These are phyloP conservation scores for Epizoanthus rinbou DNA, from an alignment of 92 coral and sea anemone genomes.

Conservation along the genomic window DNA sequence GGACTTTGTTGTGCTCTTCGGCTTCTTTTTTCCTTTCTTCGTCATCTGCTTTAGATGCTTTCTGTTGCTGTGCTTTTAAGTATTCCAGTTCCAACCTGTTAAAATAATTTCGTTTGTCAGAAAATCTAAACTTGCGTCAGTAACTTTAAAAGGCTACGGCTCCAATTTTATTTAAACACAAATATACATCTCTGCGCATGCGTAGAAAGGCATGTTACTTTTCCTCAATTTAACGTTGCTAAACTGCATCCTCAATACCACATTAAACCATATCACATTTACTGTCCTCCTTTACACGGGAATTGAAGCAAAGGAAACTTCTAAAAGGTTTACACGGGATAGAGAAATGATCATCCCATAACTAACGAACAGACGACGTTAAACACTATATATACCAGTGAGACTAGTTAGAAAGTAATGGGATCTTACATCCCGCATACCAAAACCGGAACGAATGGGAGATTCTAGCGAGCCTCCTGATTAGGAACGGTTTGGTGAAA, in stretches of 20 bases:
- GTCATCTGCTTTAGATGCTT: constrained; percentile 86
- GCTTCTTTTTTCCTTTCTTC: constrained; percentile 79
- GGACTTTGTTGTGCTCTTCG: constrained; percentile 76
- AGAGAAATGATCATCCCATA: constrained; percentile 15
- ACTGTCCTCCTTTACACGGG: no score
- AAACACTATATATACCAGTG: not conserved
- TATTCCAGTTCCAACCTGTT: constrained; percentile 86
- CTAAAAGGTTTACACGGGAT: no score
- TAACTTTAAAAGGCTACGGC: not conserved
- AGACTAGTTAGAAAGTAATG: fast-evolving
- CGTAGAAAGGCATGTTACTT: no score
- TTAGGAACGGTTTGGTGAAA: constrained; percentile 93
- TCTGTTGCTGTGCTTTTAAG: constrained; percentile 94
- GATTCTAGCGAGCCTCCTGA: constrained; percentile 96
- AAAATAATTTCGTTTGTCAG: not conserved
- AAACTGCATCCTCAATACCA: no score
- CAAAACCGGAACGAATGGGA: constrained; percentile 92
- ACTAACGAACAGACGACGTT: not conserved
- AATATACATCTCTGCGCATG: no score
- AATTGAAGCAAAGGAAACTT: no score
- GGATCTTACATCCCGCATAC: constrained; percentile 75
- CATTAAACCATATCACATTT: no score
- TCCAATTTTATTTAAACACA: not conserved
- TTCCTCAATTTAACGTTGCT: no score
- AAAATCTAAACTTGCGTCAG: not conserved